Base-by-base conservation (phyloP, 2,797 vertebrate species). In the Channa striata region DNA sequence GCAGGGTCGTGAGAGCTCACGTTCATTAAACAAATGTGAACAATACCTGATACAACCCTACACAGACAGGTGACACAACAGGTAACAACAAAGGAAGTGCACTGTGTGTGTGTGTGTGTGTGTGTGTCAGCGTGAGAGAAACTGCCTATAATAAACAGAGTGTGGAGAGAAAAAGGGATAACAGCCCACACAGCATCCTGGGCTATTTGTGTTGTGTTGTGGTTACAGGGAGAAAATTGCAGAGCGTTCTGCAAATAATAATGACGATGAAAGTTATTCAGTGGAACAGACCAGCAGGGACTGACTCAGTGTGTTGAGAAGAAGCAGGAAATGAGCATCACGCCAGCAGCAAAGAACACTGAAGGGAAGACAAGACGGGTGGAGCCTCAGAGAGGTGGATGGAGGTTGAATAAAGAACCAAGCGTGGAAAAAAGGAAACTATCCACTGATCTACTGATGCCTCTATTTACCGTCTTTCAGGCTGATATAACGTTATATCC, bases 261-360 rank as follows among this genome's bases (percentile, higher is more conserved):
- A 83, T 72, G 64, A 73, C 44, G 59, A 69, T 59, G 58, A 59
- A 77, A 71, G 75, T 70, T 77, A 71, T 79, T 79, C 64, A 77
- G 59, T 47, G 63, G 65, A 82, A 77, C 63, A 46, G 47, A 77
- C 42, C 79, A 68, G 68, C 62, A 46, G 73, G 71, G 62, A 73
- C 61, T 48, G 61, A 67, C 60, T 70, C 70, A 50, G 20, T 59
- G 64, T 75, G 73, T 60, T 11, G 25, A 52, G 75, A 60, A 42
- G 57, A 85, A 67, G 52, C 69, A 77, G 72, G 64, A 87, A 80
- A 89, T 71, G 72, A 83, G 40, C 14, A 72, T 70, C 72, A 51
- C 6, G 30, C 44, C 50, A 50, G 46, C 30, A 64, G 77, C 53
- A 59, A 60, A 59, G 50, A 64, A 44, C 25, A 13, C 0, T 39